A percentile compares a stretch with the other conserved stretches of the same genome.
Evolutionary conservation across 2,113 vertebrate genomes (phyloP).

Genomic region (Ammodytes marinus): DNA sequence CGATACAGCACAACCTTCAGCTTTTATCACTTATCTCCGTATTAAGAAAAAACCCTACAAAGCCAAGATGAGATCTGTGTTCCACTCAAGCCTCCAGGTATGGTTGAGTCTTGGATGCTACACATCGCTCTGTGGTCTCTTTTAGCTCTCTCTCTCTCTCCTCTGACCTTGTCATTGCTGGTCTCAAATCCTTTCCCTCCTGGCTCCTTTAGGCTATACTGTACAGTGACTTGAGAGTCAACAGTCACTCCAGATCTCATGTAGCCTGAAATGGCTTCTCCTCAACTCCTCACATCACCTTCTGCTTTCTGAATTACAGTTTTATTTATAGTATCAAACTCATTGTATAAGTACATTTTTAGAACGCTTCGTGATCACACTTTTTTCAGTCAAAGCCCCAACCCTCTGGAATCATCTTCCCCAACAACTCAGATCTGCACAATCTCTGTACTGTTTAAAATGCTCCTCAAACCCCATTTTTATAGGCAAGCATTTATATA

Average conservation of each 20-base stretch:
- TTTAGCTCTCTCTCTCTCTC: conserved; percentile 22
- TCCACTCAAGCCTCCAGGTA: conserved; percentile 31
- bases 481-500: too few species aligned
- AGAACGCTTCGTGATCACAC: too few species aligned
- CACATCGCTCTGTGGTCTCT: conserved; percentile 21
- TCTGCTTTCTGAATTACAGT: conserved; percentile 2
- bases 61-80: background rate
- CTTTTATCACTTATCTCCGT: conserved; percentile 19
- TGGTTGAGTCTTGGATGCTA: conserved; percentile 12
- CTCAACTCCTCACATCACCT: background rate
- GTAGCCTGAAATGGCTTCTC: conserved; percentile 30
- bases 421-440: too few species aligned
- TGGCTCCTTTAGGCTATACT: conserved; percentile 34
- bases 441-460: too few species aligned
- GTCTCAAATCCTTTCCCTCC: conserved; percentile 44
- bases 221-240: conserved; percentile 28
- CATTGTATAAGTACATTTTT: background rate
- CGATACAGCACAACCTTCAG: background rate
- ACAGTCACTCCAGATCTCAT: conserved; percentile 37
- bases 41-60: background rate
- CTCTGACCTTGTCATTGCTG: conserved; percentile 58
- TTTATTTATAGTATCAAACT: background rate
- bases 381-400: too few species aligned
- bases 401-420: too few species aligned
- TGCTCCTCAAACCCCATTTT: too few species aligned